Evolutionary conservation across 2,888 invertebrate genomes (phyloP).

Genomic region (Conchocele bisecta): DNA sequence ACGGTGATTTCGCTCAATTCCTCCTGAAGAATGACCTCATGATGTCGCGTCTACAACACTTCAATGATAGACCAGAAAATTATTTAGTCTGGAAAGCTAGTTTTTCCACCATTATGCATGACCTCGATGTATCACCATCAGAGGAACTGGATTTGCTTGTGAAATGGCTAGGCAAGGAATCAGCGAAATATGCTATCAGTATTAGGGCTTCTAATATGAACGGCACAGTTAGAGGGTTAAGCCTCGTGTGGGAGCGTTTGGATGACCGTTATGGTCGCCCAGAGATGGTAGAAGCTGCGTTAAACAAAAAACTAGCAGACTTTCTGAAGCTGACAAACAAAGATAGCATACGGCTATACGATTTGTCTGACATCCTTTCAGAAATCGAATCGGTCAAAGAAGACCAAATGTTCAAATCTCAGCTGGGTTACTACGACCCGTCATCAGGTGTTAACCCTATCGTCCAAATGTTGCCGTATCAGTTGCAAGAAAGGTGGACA

Average conservation of each 20-base stretch:
- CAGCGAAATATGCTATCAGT: slow-evolving; percentile 17
- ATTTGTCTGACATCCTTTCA: slow-evolving; percentile 5
- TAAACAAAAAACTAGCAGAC: slow-evolving; percentile 12
- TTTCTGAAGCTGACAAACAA: slow-evolving; percentile 6
- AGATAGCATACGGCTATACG: slow-evolving; percentile 2
- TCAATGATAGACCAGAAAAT: slow-evolving; percentile 28
- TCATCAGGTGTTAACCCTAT: slow-evolving; percentile 8
- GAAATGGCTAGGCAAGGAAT: slow-evolving; percentile 24
- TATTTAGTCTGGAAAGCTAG: slow-evolving; percentile 30
- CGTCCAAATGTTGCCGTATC: neutral
- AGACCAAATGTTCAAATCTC: neutral
- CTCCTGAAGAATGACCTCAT: slow-evolving; percentile 29
- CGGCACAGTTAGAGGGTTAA: slow-evolving; percentile 8
- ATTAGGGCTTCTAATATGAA: slow-evolving; percentile 11
- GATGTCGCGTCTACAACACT: slow-evolving; percentile 19
- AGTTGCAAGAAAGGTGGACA: slow-evolving; percentile 9
- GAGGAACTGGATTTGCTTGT: slow-evolving; percentile 29
- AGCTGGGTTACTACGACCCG: slow-evolving; percentile 8
- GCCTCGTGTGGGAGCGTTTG: slow-evolving; percentile 13
- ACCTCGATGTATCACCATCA: slow-evolving; percentile 2
- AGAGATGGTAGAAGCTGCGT: slow-evolving; percentile 22
- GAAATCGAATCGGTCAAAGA: slow-evolving; percentile 14
- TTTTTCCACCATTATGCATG: no score
- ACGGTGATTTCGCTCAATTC: slow-evolving; percentile 8
- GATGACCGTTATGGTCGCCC: slow-evolving; percentile 32